Base-by-base conservation (phyloP, 2,888 invertebrate genomes). In the Microlaimidae sp. region DNA sequence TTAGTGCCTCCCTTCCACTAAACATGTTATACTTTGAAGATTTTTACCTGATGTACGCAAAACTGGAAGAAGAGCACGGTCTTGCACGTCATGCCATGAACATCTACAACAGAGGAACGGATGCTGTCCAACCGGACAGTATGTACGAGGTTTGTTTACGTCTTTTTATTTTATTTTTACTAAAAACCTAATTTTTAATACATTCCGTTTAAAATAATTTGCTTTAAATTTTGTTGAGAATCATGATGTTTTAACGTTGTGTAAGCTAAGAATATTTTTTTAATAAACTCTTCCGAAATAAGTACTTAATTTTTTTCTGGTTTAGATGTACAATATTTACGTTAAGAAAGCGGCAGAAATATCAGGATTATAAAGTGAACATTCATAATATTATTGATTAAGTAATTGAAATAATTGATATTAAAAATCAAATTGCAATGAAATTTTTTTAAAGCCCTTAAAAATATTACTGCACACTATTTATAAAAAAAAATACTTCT, bases 11-110 rank as follows among this genome's bases (percentile, higher is more conserved):
- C n/a, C 7, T 17, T 32, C 10, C 17, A 32, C 32, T 13, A 32
- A 13, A 32, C 17, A 32, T 13, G n/a, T 32, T 7, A 7, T 32
- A 17, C 32, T 7, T 32, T 32, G 50, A 61, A 75, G 75, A 71
- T 17, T 81, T 99, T 61, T 99, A 87, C 73, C 74, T 99, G 56
- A 74, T 99, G 4, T 99, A 95, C 75, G 95, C 95, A 1, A 93
- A 95, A 74, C 74, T 97, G 64, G 97, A 99, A 75, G 97, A 99
- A 74, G 89, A 97, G 61, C 85, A 93, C 74, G 97, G 97, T 1
- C 78, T 95, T 70, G 90, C 95, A 0, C 78, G 93, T 59, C 93
- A 95, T 73, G 95, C 95, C 4, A 93, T 97, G 92, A 83, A 85
- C n/a, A 92, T 97, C 0, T 99, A 97, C 74, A 93, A 95, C 71